Percentiles rank a stretch among this genome's conserved stretches.
phyloP scores from a whole-genome alignment of 2,888 invertebrate species.

The Campoletis raptor region DNA sequence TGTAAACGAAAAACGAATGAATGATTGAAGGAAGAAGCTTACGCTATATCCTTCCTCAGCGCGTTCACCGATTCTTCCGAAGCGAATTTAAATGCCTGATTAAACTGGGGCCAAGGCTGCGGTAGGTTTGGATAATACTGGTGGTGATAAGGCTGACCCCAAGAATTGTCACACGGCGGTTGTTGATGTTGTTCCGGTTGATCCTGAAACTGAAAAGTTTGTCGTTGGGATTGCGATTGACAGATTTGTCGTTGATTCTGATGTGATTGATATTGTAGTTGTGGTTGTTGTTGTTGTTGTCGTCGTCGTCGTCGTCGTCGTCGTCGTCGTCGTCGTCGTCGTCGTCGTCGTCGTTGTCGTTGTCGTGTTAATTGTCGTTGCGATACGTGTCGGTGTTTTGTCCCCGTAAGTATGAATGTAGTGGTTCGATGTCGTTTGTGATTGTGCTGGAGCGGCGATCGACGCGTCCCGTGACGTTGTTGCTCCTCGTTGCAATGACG shows the following conservation, averaged over 20 bases:
- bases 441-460: background rate
- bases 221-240: constrained; percentile 1
- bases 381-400: background rate
- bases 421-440: background rate
- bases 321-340: background rate
- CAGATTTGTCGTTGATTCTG: no score
- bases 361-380: background rate
- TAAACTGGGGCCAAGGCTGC: constrained; percentile 79
- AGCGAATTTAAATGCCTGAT: constrained; percentile 10
- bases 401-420: background rate
- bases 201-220: constrained; percentile 43
- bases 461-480: no score
- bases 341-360: constrained; percentile 17
- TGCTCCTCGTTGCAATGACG: no score
- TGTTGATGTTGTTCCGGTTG: constrained; percentile 73
- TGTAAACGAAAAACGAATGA: background rate
- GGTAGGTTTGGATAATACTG: constrained; percentile 75
- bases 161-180: constrained; percentile 43
- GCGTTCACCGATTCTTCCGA: constrained; percentile 14
- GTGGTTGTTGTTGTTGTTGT: constrained; percentile 46
- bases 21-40: constrained; percentile 4
- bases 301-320: background rate
- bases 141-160: constrained; percentile 60
- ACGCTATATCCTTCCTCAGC: constrained; percentile 16
- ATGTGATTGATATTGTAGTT: background rate